Conservation (phyloP, 1,140 invertebrate genomes). For the Brachionus manjavacas region DNA sequence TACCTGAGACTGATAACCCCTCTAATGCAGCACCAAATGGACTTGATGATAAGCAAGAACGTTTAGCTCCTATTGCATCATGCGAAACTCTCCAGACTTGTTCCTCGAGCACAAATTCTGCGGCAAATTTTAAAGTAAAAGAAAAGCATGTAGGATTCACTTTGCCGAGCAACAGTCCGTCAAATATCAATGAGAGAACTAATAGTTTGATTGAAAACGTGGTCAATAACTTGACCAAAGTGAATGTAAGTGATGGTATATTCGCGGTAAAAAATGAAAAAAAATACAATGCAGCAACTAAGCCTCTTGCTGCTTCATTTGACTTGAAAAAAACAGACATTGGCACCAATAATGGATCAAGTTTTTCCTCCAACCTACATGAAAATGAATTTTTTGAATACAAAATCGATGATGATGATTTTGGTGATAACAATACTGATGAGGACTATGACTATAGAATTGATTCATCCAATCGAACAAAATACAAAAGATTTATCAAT, state of each 20-base stretch:
- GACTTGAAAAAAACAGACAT: not conserved
- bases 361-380: not conserved
- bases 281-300: not conserved
- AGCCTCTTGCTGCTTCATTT: not conserved
- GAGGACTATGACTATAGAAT: conserved; percentile 29
- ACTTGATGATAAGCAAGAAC: conserved; percentile 47
- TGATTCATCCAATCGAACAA: not conserved
- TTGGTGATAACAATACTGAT: not conserved
- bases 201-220: conserved; percentile 30
- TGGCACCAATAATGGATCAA: not conserved
- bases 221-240: not conserved
- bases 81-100: conserved; percentile 51
- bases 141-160: not conserved
- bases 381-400: not conserved
- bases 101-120: not conserved
- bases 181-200: not conserved
- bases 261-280: not conserved
- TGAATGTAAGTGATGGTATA: conserved; percentile 29
- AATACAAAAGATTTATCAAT: conserved; percentile 11
- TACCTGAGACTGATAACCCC: not conserved
- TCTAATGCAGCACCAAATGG: not conserved
- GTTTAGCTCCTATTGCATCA: conserved; percentile 55
- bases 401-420: not conserved
- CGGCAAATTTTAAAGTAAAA: not conserved
- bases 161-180: not conserved